Base-by-base conservation (phyloP, 2,888 invertebrate species). In the Lepetodrilus schrolli region DNA sequence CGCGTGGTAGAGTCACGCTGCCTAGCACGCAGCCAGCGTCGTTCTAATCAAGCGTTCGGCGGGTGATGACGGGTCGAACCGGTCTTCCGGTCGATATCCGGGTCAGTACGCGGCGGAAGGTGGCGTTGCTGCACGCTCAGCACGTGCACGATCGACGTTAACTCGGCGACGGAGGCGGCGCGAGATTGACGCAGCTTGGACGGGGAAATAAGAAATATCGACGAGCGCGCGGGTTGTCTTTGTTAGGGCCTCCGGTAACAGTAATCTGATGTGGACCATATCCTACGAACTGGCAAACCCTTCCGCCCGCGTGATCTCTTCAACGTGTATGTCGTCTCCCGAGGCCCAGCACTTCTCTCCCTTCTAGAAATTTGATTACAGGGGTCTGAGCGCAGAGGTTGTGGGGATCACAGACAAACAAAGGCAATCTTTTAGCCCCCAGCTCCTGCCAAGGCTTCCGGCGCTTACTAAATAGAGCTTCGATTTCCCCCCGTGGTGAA, bases 351-450 rank as follows among this genome's bases (percentile, higher is more conserved):
- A 58, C 58, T 58, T 30, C 58, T 58, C 30, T 34, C 30, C 58
- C 30, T 58, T 34, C 58, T 58, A 58, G 58, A 58, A 58, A 58
- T 58, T 58, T 58, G 58, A 58, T 58, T 58, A 58, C 58, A 58
- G 58, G 58, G 58, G 58, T 26, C 58, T 17, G 58, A 58, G 30
- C 30, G 30, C 17, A 17, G 26, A 58, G 58, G 58, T 30, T 58
- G 30, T 43, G 34, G 21, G 48, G 58, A 58, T 58, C 26, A 58
- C 58, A 34, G 30, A 26, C 58, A 58, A 58, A 58, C 58, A 58
- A 58, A 58, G 34, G 58, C 58, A 17, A 58, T 26, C 58, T 30
- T 34, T 58, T 58, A 58, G 58, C 58, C 17, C 30, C 58, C 30
- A 17, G 30, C 58, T 58, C 34, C 58, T 34, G 58, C 30, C 58